phyloP scores from a whole-genome alignment of 53 echinoderm and acorn worm genomes.

The Astropecten irregularis region DNA sequence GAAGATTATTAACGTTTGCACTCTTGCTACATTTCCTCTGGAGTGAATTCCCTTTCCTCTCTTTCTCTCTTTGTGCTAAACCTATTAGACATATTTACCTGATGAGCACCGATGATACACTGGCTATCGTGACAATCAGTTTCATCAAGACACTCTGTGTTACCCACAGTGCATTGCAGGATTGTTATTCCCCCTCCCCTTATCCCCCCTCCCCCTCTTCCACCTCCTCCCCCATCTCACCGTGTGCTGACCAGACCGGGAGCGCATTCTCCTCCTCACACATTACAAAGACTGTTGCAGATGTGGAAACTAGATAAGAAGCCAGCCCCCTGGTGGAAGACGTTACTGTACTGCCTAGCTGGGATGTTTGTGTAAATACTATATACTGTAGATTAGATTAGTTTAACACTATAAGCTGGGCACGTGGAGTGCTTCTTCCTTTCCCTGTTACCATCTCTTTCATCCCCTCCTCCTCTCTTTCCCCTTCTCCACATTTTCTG shows the following conservation, averaged over 20 bases:
- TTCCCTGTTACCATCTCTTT: conserved; percentile 2
- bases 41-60: background rate
- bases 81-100: conserved; percentile 46
- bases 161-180: conserved; percentile 36
- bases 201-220: too few species aligned
- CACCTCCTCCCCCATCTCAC: too few species aligned
- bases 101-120: conserved; percentile 24
- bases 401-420: conserved; percentile 29
- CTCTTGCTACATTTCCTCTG: background rate
- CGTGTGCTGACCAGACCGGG: too few species aligned
- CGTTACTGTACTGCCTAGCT: conserved; percentile 23
- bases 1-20: background rate
- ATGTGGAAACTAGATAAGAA: conserved; percentile 3
- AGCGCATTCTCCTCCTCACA: too few species aligned
- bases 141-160: conserved; percentile 34
- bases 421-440: background rate
- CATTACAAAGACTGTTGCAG: background rate
- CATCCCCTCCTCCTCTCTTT: background rate
- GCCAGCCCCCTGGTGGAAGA: conserved; percentile 12
- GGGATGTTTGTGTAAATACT: conserved; percentile 49
- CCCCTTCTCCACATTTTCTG: background rate
- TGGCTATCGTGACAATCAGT: conserved; percentile 15
- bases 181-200: background rate
- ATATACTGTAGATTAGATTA: conserved; percentile 52
- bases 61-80: background rate